Percentiles rank a stretch among this genome's conserved stretches.
Conservation (phyloP, 2,797 vertebrate genomes). For the Huso huso region DNA sequence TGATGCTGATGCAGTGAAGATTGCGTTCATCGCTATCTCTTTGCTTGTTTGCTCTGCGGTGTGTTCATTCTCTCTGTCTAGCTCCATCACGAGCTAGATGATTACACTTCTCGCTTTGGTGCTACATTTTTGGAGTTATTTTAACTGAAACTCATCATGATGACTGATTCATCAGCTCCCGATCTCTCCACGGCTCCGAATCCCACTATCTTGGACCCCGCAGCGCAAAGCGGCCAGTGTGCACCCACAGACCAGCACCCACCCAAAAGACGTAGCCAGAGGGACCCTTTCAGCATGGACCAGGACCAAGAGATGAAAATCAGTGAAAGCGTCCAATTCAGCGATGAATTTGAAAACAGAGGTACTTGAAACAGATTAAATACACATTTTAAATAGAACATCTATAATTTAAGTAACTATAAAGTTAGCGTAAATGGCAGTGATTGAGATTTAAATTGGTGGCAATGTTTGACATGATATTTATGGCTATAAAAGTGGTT, state of each 20-base stretch:
- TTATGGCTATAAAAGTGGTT: slow-evolving; percentile 2
- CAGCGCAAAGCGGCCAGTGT: slow-evolving; percentile 54
- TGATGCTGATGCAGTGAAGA: slow-evolving; percentile 42
- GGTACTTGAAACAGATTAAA: slow-evolving; percentile 44
- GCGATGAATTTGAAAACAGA: slow-evolving; percentile 74
- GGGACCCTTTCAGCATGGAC: slow-evolving; percentile 48
- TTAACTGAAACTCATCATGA: slow-evolving; percentile 33
- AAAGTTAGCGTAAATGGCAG: too few relatives aligned
- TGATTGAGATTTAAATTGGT: background rate
- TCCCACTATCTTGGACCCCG: slow-evolving; percentile 63
- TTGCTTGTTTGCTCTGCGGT: slow-evolving; percentile 28
- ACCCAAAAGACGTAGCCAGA: slow-evolving; percentile 41
- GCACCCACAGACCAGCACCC: slow-evolving; percentile 44
- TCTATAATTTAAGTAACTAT: too few relatives aligned
- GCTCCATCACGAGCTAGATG: slow-evolving; percentile 42
- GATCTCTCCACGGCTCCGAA: slow-evolving; percentile 59
- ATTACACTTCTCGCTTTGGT: slow-evolving; percentile 42
- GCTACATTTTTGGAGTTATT: slow-evolving; percentile 50
- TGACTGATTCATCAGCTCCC: slow-evolving; percentile 51
- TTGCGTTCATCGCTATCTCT: slow-evolving; percentile 33
- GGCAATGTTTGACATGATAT: background rate
- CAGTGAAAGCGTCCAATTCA: slow-evolving; percentile 72
- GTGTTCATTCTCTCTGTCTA: slow-evolving; percentile 27
- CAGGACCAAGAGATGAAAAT: slow-evolving; percentile 77
- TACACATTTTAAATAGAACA: too few relatives aligned